These are phyloP conservation scores for Hydropotes inermis DNA, from an alignment of 2,113 vertebrate species.

Conservation along the genomic window DNA sequence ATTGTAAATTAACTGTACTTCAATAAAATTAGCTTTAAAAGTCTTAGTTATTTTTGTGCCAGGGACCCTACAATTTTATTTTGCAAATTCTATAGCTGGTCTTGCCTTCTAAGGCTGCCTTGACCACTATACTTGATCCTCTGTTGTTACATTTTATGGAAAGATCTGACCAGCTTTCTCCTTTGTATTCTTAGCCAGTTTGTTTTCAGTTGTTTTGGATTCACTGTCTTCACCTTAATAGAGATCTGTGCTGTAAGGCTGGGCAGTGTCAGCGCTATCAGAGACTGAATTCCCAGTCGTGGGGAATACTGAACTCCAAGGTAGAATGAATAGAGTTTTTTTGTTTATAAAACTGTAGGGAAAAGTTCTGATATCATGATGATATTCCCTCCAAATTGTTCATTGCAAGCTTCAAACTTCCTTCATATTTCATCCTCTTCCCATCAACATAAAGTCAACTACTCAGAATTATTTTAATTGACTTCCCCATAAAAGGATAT, in stretches of 20 bases:
- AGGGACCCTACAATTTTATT: neutral
- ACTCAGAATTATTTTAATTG: neutral
- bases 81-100: neutral
- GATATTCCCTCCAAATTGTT: neutral
- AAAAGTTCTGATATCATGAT: neutral
- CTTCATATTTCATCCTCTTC: neutral
- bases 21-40: neutral
- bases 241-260: neutral
- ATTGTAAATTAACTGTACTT: neutral
- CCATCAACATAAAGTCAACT: neutral
- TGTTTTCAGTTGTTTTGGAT: neutral
- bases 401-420: neutral
- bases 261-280: neutral
- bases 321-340: neutral
- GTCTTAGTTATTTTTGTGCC: neutral
- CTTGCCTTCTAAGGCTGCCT: neutral
- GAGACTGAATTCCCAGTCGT: neutral
- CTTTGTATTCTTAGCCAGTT: neutral
- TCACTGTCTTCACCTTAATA: neutral
- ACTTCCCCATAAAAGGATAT: neutral
- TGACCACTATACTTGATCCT: accelerated
- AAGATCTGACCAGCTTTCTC: neutral
- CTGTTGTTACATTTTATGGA: neutral
- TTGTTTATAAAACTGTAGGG: neutral
- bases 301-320: neutral